Evolutionary conservation across 2,888 invertebrate genomes (phyloP).

Genomic region (Theristus sp.): DNA sequence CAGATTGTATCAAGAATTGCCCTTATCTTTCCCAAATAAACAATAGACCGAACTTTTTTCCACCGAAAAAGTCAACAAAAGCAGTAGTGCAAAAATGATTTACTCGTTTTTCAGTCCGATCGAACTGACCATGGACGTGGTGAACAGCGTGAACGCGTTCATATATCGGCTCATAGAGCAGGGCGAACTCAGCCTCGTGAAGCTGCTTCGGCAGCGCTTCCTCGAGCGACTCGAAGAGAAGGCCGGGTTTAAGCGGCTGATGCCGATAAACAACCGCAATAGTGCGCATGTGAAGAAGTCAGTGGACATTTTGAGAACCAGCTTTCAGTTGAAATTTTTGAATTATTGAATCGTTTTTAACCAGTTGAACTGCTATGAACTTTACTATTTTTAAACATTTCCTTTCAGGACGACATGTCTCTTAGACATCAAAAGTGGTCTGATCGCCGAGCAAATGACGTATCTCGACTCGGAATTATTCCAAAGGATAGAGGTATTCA

Average conservation of each 20-base stretch:
- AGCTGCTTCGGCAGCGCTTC: conserved; percentile 63
- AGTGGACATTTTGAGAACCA: too few species aligned
- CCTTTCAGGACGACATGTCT: conserved; percentile 29
- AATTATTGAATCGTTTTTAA: too few species aligned
- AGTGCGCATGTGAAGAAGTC: neutral
- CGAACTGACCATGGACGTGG: conserved; percentile 59
- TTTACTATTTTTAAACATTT: too few species aligned
- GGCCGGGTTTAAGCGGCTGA: conserved; percentile 12
- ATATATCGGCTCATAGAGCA: conserved; percentile 73
- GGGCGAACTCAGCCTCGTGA: conserved; percentile 69
- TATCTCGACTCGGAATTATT: conserved; percentile 79
- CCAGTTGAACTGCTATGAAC: too few species aligned
- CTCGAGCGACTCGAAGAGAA: conserved; percentile 56
- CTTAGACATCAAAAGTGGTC: conserved; percentile 74
- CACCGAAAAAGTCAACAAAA: too few species aligned
- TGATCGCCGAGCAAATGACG: conserved; percentile 94
- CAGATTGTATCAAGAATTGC: too few species aligned
- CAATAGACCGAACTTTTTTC: too few species aligned
- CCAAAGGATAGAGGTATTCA: conserved; percentile 70
- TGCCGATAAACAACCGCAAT: neutral
- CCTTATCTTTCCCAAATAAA: too few species aligned
- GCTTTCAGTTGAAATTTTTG: too few species aligned
- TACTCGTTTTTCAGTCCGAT: conserved; percentile 48
- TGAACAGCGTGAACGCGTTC: conserved; percentile 68
- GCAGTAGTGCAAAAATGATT: too few species aligned